Evolutionary conservation across 2,113 vertebrate species (phyloP), one percentile per base, ranked within the genome.

Genomic region (Amia ocellicauda): DNA sequence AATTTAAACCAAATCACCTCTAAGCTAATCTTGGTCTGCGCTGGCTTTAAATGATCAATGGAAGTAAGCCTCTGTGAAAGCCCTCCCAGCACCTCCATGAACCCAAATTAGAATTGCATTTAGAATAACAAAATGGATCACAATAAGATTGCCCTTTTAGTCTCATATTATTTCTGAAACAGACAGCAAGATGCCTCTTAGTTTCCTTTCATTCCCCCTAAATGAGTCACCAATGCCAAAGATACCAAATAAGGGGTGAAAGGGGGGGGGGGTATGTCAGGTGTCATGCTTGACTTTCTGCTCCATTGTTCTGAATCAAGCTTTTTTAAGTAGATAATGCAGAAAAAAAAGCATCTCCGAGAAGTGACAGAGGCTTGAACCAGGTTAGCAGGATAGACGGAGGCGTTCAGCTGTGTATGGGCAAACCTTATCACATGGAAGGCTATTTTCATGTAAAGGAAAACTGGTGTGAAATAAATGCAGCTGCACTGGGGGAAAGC

Each of bases 381-480:
- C 47, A 3, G 28, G 2, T 20, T 20, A 54, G 22, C 22, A 20
- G 0, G 10, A 20, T 10, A 36, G 5, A 4, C 60, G 10, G 23
- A 76, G 19, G 14, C 19, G 23, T 65, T 64, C 55, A 63, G 24
- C 26, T 65, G 0, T 28, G n/a, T 27, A 14, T 2, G 31, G 22
- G 40, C 22, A 26, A 17, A 14, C 41, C 26, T n/a, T 22, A 47
- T 68, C 11, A 19, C 54, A 63, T 40, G 57, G 43, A 14, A 50
- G 60, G n/a, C 49, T 63, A 61, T 59, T 58, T 74, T 24, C 31
- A 2, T 42, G 20, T 63, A 62, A 3, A 67, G 68, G n/a, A 28
- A 64, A 55, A 68, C 20, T 53, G 3, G 1, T 47, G 22, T 63
- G 53, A 72, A 76, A 70, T 56, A 19, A 57, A 0, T 70, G 72